Conservation (phyloP, 1,140 invertebrate genomes). For the Armadillidium nasatum region DNA sequence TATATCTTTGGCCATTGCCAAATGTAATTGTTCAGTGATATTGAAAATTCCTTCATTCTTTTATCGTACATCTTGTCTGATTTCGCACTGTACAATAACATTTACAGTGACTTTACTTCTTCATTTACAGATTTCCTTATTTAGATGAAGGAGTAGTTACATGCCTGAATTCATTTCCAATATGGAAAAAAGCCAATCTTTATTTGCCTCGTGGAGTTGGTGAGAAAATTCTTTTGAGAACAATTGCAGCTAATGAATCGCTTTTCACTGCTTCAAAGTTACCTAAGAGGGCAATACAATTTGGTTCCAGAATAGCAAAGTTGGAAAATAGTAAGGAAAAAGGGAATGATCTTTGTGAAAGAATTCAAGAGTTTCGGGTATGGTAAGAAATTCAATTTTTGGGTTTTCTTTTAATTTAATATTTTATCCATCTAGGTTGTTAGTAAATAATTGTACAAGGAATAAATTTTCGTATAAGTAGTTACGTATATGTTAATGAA, state of each 20-base stretch:
- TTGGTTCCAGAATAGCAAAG: slow-evolving; percentile 94
- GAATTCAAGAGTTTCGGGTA: not conserved
- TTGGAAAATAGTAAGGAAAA: slow-evolving; percentile 73
- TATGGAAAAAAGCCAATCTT: slow-evolving; percentile 67
- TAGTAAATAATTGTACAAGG: too few species aligned
- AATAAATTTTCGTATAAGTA: too few species aligned
- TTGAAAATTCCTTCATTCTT: too few species aligned
- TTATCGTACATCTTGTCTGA: too few species aligned
- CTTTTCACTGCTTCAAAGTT: slow-evolving; percentile 58
- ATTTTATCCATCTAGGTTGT: too few species aligned
- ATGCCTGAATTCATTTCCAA: slow-evolving; percentile 64
- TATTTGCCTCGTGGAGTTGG: slow-evolving; percentile 53
- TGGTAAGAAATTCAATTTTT: too few species aligned
- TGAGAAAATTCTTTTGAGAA: slow-evolving; percentile 86
- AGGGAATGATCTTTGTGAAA: slow-evolving; percentile 65
- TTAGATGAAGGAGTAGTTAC: slow-evolving; percentile 83
- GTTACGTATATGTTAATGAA: too few species aligned
- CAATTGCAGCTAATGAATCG: slow-evolving; percentile 69
- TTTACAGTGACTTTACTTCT: too few species aligned
- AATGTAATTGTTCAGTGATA: too few species aligned
- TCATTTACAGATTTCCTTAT: slow-evolving; percentile 70
- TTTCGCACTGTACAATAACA: too few species aligned
- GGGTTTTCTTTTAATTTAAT: too few species aligned
- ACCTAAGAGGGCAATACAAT: slow-evolving; percentile 91
- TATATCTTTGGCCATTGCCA: too few species aligned